Conservation (phyloP, 1,140 invertebrate genomes). For the Lucilia cuprina region DNA sequence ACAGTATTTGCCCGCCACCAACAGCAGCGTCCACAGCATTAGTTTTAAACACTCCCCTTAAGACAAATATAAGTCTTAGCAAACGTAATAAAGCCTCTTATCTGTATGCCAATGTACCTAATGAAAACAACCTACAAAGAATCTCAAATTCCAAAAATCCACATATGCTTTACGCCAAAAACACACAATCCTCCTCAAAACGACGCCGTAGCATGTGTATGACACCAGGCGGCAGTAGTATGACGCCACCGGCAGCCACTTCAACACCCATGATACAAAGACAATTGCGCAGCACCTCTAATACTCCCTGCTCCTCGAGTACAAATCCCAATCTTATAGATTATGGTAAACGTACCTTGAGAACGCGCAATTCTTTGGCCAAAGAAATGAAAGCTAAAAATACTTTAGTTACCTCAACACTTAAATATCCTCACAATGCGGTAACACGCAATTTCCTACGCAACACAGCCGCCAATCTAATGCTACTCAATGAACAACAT, state of each 20-base stretch:
- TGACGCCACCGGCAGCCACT: constrained; percentile 24
- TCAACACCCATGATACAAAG: constrained; percentile 44
- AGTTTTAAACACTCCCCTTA: neutral
- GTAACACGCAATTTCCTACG: constrained; percentile 34
- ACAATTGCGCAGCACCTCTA: constrained; percentile 50
- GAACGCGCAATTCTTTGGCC: constrained; percentile 49
- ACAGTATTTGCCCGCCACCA: neutral
- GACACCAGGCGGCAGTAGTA: constrained; percentile 23
- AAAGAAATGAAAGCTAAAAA: constrained; percentile 41
- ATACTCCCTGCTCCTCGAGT: constrained; percentile 14
- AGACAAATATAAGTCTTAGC: neutral
- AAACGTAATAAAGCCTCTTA: neutral
- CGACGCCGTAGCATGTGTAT: neutral
- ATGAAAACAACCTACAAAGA: constrained; percentile 18
- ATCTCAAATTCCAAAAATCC: neutral
- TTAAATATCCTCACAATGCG: neutral
- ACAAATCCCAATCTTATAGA: constrained; percentile 42
- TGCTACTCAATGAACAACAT: constrained; percentile 12
- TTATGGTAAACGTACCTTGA: constrained; percentile 50
- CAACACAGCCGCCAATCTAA: neutral
- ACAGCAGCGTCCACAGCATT: neutral
- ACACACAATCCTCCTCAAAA: neutral
- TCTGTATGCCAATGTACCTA: constrained; percentile 15
- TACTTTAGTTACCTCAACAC: constrained; percentile 6
- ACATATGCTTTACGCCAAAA: neutral